phyloP scores from a whole-genome alignment of 92 coral and sea anemone species.

The Pocillopora grandis region DNA sequence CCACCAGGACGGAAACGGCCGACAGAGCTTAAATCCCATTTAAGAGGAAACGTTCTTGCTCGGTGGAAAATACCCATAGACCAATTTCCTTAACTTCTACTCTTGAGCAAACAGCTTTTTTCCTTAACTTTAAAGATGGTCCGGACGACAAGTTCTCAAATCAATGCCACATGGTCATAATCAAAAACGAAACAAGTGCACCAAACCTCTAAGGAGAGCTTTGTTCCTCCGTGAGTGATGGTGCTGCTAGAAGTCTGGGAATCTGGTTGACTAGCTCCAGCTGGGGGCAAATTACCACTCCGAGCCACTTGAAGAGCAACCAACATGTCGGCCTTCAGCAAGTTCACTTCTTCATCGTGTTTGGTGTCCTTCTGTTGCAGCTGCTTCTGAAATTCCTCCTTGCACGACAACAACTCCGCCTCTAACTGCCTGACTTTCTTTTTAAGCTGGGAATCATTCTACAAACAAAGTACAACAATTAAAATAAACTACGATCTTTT shows the following conservation, averaged over 20 bases:
- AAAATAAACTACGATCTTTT: too few relatives aligned
- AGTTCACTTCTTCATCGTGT: constrained; percentile 76
- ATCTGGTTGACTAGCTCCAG: constrained; percentile 35
- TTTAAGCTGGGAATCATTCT: constrained; percentile 49
- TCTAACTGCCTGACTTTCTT: constrained; percentile 64
- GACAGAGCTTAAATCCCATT: too few relatives aligned
- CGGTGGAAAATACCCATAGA: too few relatives aligned
- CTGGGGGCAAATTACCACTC: constrained; percentile 53
- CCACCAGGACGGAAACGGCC: too few relatives aligned
- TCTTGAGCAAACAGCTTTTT: too few relatives aligned
- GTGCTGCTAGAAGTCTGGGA: constrained; percentile 37
- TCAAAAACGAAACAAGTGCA: constrained; percentile 1
- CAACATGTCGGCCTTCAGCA: constrained; percentile 84
- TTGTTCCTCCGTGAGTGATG: constrained; percentile 50
- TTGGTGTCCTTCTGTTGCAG: constrained; percentile 47
- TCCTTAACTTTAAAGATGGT: too few relatives aligned
- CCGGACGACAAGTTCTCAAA: too few relatives aligned
- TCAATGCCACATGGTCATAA: not conserved
- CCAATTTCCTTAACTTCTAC: too few relatives aligned
- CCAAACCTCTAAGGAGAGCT: constrained; percentile 68
- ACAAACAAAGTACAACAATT: not conserved
- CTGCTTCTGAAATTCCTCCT: constrained; percentile 46
- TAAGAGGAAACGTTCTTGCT: too few relatives aligned
- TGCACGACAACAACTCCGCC: constrained; percentile 49
- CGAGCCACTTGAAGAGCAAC: constrained; percentile 90